Conservation (phyloP, 2,888 invertebrate species). For the Synanthedon formicaeformis region DNA sequence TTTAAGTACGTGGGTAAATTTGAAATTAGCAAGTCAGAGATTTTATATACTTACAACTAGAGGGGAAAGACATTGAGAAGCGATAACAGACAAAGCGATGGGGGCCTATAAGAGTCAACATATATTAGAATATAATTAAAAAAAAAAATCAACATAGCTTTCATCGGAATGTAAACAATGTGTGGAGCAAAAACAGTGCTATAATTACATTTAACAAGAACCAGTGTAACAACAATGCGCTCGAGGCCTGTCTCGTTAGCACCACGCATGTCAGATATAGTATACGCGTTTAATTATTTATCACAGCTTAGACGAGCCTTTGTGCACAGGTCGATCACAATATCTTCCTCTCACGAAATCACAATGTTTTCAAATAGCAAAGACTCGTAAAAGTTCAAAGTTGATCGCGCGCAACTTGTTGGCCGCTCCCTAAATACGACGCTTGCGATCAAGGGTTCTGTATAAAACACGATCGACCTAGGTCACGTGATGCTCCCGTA, state of each 20-base stretch:
- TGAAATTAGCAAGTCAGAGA: constrained; percentile 54
- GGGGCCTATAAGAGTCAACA: constrained; percentile 37
- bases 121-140: constrained; percentile 50
- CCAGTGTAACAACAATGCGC: constrained; percentile 52
- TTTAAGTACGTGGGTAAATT: constrained; percentile 58
- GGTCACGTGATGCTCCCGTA: no score
- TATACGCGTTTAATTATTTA: constrained; percentile 8
- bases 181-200: constrained; percentile 56
- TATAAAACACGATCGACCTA: no score
- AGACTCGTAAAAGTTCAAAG: no score
- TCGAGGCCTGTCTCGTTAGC: constrained; percentile 57
- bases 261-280: constrained; percentile 36
- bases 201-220: constrained; percentile 53
- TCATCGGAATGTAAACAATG: constrained; percentile 67
- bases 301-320: constrained; percentile 9
- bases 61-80: constrained; percentile 33
- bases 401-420: no score
- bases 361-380: no score
- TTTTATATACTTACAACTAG: constrained; percentile 46
- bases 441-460: no score
- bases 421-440: no score
- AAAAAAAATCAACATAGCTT: constrained; percentile 63
- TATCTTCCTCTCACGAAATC: no score
- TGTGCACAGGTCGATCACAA: no score
- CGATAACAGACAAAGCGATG: constrained; percentile 52